Conservation (phyloP, 2,113 vertebrate species). For the Otolemur garnettii region DNA sequence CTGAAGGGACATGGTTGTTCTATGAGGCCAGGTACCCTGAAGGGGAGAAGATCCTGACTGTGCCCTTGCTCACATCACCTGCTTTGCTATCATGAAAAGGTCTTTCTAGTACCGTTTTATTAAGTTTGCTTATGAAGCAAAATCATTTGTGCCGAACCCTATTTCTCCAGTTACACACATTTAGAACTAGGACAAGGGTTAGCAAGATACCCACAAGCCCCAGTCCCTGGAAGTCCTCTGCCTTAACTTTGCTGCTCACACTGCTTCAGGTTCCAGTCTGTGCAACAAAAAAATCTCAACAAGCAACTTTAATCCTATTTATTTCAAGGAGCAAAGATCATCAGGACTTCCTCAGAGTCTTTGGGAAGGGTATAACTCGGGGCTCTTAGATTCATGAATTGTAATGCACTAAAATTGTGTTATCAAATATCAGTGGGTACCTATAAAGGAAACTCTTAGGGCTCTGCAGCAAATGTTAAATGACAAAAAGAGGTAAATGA, state of each 20-base stretch:
- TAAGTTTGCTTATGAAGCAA: not conserved
- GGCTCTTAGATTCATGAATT: not conserved
- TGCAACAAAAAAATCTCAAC: not conserved
- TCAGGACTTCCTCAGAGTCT: not conserved
- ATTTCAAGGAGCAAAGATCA: not conserved
- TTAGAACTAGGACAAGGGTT: not conserved
- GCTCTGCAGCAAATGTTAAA: not conserved
- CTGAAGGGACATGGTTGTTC: not conserved
- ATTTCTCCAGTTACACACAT: not conserved
- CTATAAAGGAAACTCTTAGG: conserved; percentile 5
- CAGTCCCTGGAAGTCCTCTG: not conserved
- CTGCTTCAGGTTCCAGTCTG: not conserved
- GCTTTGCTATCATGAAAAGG: not conserved
- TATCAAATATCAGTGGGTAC: not conserved
- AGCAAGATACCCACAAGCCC: not conserved
- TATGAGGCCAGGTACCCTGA: not conserved
- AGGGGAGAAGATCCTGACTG: not conserved
- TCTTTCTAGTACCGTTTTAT: not conserved
- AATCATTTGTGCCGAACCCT: not conserved
- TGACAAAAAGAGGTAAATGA: not conserved
- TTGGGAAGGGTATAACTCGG: not conserved
- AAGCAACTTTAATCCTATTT: not conserved
- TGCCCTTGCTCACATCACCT: not conserved
- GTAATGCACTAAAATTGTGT: not conserved
- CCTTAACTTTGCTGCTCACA: not conserved